These are phyloP conservation scores for Actias luna DNA, from an alignment of 2,888 invertebrate genomes.

Conservation along the genomic window DNA sequence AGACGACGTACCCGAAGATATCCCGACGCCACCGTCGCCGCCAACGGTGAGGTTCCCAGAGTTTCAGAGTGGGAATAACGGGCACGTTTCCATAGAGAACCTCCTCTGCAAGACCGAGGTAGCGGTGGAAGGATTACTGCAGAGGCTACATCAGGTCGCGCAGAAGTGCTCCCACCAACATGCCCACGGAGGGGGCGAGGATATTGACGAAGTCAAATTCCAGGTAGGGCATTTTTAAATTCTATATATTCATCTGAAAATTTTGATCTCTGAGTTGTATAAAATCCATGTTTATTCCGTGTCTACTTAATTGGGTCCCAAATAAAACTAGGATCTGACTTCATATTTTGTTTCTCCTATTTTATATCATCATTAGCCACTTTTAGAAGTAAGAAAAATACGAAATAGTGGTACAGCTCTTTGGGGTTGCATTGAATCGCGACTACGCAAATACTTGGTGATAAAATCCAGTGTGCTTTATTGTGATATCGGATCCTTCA, in stretches of 20 bases:
- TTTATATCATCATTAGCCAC: background rate
- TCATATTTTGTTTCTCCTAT: background rate
- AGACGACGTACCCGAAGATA: conserved; percentile 70
- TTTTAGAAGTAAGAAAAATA: background rate
- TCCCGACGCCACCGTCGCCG: conserved; percentile 74
- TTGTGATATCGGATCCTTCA: too few species aligned
- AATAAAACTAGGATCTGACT: background rate
- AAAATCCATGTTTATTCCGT: background rate
- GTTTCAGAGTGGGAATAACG: conserved; percentile 73
- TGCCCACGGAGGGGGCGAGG: conserved; percentile 87
- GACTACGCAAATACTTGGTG: too few species aligned
- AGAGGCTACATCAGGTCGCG: conserved; percentile 86
- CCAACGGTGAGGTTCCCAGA: conserved; percentile 68
- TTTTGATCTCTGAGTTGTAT: background rate
- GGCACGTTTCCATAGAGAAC: conserved; percentile 82
- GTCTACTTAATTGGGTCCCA: background rate
- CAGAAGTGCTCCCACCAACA: conserved; percentile 88
- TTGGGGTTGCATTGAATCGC: background rate
- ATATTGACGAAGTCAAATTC: conserved; percentile 89
- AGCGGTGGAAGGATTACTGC: conserved; percentile 85
- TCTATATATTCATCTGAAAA: background rate
- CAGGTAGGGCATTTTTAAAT: conserved; percentile 73
- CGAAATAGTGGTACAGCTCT: background rate
- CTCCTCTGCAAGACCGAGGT: conserved; percentile 86
- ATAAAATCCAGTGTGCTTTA: too few species aligned